Evolutionary conservation across 2,888 invertebrate species (phyloP), one percentile per base, ranked within the genome.

Genomic region (Drosophila mettleri): DNA sequence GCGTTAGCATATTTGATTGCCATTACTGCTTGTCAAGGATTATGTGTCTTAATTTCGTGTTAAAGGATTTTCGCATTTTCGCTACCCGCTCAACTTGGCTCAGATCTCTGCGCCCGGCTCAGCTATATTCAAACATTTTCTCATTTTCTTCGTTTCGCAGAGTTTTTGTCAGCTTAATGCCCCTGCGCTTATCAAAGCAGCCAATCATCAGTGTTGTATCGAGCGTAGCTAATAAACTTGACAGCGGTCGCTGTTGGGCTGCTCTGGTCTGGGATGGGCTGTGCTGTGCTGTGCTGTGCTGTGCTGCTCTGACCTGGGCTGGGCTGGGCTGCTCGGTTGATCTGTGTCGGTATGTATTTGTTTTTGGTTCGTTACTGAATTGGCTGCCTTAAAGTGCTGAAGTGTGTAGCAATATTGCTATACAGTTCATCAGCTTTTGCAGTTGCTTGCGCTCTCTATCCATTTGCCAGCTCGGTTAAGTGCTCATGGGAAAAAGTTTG

Each of bases 1-100:
- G 87, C 85, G 87, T 86, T 85, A 78, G 87, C 87, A 86, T 86
- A 86, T 86, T 86, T 80, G 85, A 86, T 86, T 85, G 80, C 82
- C 85, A 86, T 87, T 86, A 85, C 85, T 82, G 82, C 85, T 85
- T 87, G 87, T 87, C 85, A 87, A 59, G 85, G 85, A 86, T 86
- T 86, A 86, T 75, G 69, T 75, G 72, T 85, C 85, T 86, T 86
- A 86, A 87, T 86, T 82, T 86, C 83, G 85, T 86, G 85, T 86
- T 86, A 86, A 87, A 85, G 85, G 85, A 87, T 87, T 86, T 86
- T 55, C 78, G 69, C 79, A 72, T 84, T 78, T 86, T 80, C 61
- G 54, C 49, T 41, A 24, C 31, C 48, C 57, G 43, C 38, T 20
- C 53, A 38, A n/a, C 29, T 46, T 24, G 31, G 33, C 38, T 33